Evolutionary conservation across 2,113 vertebrate species (phyloP), one percentile per base, ranked within the genome.

Genomic region (Limanda limanda): DNA sequence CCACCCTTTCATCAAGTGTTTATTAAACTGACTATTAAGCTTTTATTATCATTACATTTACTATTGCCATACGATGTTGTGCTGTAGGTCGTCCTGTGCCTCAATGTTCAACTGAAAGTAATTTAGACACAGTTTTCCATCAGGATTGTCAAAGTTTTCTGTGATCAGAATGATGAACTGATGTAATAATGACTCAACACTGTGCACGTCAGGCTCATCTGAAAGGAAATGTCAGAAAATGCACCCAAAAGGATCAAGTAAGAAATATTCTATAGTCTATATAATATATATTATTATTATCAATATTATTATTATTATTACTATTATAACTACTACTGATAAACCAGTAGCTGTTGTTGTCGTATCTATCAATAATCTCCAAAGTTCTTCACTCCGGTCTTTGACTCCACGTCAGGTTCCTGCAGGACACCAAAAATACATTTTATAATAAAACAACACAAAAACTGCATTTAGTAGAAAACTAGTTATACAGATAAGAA

Each of bases 321-420:
- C 25, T 58, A 45, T 51, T 62, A 42, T 3, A 42, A 7, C 6
- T 31, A 31, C 31, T 31, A 31, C 31, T 7, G 31, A 31, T 31
- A 31, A 42, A 42, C 11, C 2, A 42, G 10, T 13, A 42, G 64
- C 76, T 35, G 25, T 61, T 45, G 14, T 21, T 24, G 47, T 56
- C 7, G 6, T 31, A 37, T 23, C 17, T 5, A 65, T 52, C 8
- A 45, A 3, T 54, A 21, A n/a, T 23, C 24, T 8, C 3, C 12
- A 2, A 0, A 2, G 1, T 47, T 81, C 17, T 65, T 65, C 31
- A 15, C 66, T 7, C 12, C 45, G 59, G 12, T 1, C 2, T 1
- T 45, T 82, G 78, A 88, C 80, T 88, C 52, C 89, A 86, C 89
- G 58, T 76, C 87, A 69, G 20, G 54, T 1, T 65, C 63, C 81